phyloP scores from a whole-genome alignment of 1,140 invertebrate species.

The Heliconius melpomene region DNA sequence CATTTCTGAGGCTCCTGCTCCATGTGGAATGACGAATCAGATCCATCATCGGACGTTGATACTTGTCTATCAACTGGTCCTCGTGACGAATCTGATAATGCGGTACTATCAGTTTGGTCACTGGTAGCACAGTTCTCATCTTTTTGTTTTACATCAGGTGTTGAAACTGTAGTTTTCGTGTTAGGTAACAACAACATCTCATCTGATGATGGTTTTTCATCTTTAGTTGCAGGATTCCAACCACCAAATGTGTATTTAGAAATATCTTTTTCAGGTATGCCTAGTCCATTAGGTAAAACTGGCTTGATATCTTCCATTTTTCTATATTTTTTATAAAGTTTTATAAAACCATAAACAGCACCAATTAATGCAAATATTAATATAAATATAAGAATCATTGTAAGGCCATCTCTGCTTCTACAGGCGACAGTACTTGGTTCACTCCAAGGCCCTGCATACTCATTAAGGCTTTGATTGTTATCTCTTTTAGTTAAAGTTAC shows the following conservation, averaged over 20 bases:
- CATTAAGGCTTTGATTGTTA: slow-evolving; percentile 38
- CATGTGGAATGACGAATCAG: slow-evolving; percentile 65
- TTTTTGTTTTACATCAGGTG: slow-evolving; percentile 64
- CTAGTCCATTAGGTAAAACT: slow-evolving; percentile 69
- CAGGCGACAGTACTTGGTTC: slow-evolving; percentile 59
- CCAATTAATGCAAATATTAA: slow-evolving; percentile 59
- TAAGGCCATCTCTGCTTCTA: slow-evolving; percentile 55
- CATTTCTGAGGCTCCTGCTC: slow-evolving; percentile 57
- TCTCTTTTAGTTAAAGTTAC: slow-evolving; percentile 47
- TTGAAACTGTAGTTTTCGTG: slow-evolving; percentile 54
- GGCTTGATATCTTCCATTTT: slow-evolving; percentile 79
- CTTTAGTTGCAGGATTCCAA: slow-evolving; percentile 71
- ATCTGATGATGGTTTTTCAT: slow-evolving; percentile 71
- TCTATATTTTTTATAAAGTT: slow-evolving; percentile 67
- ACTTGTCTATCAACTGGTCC: slow-evolving; percentile 61
- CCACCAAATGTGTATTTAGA: slow-evolving; percentile 65
- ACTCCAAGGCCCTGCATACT: slow-evolving; percentile 78
- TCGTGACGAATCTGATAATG: slow-evolving; percentile 66
- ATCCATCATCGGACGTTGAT: slow-evolving; percentile 69
- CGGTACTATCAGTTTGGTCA: slow-evolving; percentile 75
- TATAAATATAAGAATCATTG: slow-evolving; percentile 63
- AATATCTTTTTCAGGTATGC: slow-evolving; percentile 70
- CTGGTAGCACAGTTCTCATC: slow-evolving; percentile 68
- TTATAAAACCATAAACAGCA: slow-evolving; percentile 61
- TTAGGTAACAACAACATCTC: slow-evolving; percentile 72